Base-by-base conservation (phyloP, 2,888 invertebrate species). In the Epicampocera succincta region DNA sequence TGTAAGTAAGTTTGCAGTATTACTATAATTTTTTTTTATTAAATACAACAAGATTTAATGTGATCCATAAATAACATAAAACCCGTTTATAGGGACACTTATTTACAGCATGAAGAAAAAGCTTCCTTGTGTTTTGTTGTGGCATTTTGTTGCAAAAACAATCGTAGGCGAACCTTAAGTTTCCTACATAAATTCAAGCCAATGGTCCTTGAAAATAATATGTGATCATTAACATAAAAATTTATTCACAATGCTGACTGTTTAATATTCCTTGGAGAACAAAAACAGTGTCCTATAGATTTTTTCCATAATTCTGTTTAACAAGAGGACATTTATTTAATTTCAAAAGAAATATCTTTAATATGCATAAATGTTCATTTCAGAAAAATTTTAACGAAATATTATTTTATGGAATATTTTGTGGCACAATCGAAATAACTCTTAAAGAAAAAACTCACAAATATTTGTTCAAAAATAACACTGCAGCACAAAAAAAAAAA, bases 11-110 rank as follows among this genome's bases (percentile, higher is more conserved):
- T 42, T 25, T 5, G 6, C 25, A 19, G 11, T n/a, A n/a, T 42
- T 11, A 17, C 33, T 33, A 12, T 3, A 17, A n/a, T 21, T 21
- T 48, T 13, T 71, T 71, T 58, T 15, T 71, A 60, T 71, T 71
- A 76, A 46, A 33, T 25, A 33, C 33, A 33, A 40, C 65, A 48
- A 65, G 25, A 73, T 60, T 73, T 66, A 66, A 66, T 66, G 58
- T 60, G 38, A 66, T 60, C 72, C 60, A 73, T 78, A 78, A 78
- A 78, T 72, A 40, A 76, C 13, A 29, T 48, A n/a, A 78, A 78
- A 73, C 72, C 38, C 44, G 65, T 66, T 78, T 46, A 66, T 73
- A 78, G 65, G 78, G 44, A 78, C 58, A 54, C n/a, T n/a, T n/a
- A 66, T 44, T 73, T 58, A 42, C 33, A 58, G 56, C 21, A 48